Evolutionary conservation across 2,888 invertebrate genomes (phyloP), one percentile per base, ranked within the genome.

Genomic region (Hemistola chrysoprasaria): DNA sequence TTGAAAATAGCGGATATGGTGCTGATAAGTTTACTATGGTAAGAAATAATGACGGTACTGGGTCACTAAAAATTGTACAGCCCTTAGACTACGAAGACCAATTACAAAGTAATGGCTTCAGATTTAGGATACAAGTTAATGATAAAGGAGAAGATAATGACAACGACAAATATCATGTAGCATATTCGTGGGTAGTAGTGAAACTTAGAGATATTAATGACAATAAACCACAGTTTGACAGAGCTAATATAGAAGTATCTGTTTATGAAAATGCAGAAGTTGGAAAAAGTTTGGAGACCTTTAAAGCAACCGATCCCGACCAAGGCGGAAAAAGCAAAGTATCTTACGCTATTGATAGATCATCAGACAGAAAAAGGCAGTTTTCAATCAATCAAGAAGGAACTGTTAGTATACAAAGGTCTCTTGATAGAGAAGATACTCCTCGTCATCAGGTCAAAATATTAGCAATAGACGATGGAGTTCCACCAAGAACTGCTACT

Each of bases 11-110:
- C 72, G 97, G 97, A 34, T 97, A 97, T 75, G 98, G 98, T 45
- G 97, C 97, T 45, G 97, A 98, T 84, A 97, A 97, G 78, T 98
- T 98, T 80, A 97, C 97, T 20, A 98, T 98, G 97, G 97, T 97
- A 39, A 92, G 97, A 47, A 97, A 98, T 82, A 97, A 97, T 78
- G 98, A 98, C 75, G 97, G 97, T 29, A 97, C 98, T 0, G 97
- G 98, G 8, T 97, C 97, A 0, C 87, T 98, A 59, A 98, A 97
- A 90, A 97, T 98, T 62, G 97, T 97, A 25, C 97, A 98, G 80
- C 97, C 97, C 11, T 90, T 98, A 59, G 98, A 98, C 86, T 98
- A 95, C 81, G 98, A 98, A 87, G 97, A 98, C 80, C 93, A 95
- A 65, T 90, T 96, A 68, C 98, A 98, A 88, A 95, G 97, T 83